Evolutionary conservation across 2,113 vertebrate genomes (phyloP), one percentile per base, ranked within the genome.

Genomic region (Hypomesus transpacificus): DNA sequence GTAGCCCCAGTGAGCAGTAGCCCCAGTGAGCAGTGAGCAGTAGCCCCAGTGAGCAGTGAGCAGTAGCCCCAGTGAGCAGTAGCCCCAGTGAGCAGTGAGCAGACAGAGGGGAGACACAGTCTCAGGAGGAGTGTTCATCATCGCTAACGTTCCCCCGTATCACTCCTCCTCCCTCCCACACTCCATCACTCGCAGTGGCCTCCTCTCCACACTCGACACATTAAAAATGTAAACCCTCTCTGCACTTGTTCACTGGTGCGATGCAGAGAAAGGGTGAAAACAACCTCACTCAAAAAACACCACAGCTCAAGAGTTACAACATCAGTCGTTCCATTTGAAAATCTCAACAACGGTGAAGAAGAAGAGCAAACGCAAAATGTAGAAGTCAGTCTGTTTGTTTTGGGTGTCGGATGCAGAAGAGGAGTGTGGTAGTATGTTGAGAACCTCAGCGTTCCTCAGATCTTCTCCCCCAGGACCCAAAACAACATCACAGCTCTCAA

Each of bases 171-270:
- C 54, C 39, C 68, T 69, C 54, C 20, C 68, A 3, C 63, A 20
- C 64, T 51, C 34, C 14, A n/a, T 21, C 39, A 22, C 66, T 26
- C 14, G 0, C 54, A 14, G 14, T 70, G 18, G 20, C 18, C 20
- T 75, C 82, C 75, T 78, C 78, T 85, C 58, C 59, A 58, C 76
- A 84, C 75, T 66, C 18, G 50, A 22, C 64, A 84, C 83, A 85
- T 86, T 77, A 87, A 84, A 83, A 81, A 86, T 82, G 79, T 85
- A 87, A 81, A 77, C 72, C 3, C 63, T 79, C 80, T 86, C 83
- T 85, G 84, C 82, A 80, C 76, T 13, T 69, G 67, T 68, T 76
- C 75, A 64, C 46, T 64, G 70, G 39, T 16, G 69, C 57, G 39
- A 3, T 31, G 80, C 52, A 65, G 22, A 14, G 22, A 14, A 68